phyloP scores from a whole-genome alignment of 2,113 vertebrate genomes.

The Acanthochromis polyacanthus region DNA sequence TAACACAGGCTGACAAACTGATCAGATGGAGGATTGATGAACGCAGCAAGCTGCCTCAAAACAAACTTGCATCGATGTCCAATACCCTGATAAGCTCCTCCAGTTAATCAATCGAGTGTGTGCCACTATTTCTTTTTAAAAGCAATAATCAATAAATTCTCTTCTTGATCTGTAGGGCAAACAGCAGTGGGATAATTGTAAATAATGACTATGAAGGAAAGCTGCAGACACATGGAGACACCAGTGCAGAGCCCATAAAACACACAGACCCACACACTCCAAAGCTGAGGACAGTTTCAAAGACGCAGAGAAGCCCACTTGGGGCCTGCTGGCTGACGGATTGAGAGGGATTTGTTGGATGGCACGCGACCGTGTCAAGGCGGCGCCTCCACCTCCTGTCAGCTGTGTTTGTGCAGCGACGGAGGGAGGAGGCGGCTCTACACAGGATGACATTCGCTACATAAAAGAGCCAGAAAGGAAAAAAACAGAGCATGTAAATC shows the following conservation, averaged over 20 bases:
- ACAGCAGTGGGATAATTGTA: slow-evolving; percentile 18
- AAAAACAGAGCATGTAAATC: slow-evolving; percentile 74
- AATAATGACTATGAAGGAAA: slow-evolving; percentile 31
- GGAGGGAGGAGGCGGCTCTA: slow-evolving; percentile 14
- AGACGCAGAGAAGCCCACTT: slow-evolving; percentile 58
- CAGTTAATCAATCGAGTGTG: slow-evolving; percentile 30
- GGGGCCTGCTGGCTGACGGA: slow-evolving; percentile 61
- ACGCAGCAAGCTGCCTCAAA: slow-evolving; percentile 37
- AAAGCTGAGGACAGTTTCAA: slow-evolving; percentile 40
- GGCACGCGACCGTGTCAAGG: slow-evolving; percentile 80
- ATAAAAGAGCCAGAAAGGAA: slow-evolving; percentile 56
- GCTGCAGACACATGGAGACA: not conserved
- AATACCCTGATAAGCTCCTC: slow-evolving; percentile 28
- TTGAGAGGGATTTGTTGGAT: slow-evolving; percentile 78
- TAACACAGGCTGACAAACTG: slow-evolving; percentile 54
- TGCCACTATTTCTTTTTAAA: slow-evolving; percentile 26
- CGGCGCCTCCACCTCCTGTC: slow-evolving; percentile 76
- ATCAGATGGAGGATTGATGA: slow-evolving; percentile 65
- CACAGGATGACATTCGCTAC: slow-evolving; percentile 39
- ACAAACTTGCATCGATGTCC: slow-evolving; percentile 64
- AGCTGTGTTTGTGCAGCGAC: slow-evolving; percentile 84
- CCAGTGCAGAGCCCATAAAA: slow-evolving; percentile 27
- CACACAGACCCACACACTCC: slow-evolving; percentile 27
- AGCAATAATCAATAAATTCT: slow-evolving; percentile 29
- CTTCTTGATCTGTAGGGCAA: slow-evolving; percentile 9